Evolutionary conservation across 2,797 vertebrate genomes (phyloP).

Genomic region (Astyanax mexicanus): DNA sequence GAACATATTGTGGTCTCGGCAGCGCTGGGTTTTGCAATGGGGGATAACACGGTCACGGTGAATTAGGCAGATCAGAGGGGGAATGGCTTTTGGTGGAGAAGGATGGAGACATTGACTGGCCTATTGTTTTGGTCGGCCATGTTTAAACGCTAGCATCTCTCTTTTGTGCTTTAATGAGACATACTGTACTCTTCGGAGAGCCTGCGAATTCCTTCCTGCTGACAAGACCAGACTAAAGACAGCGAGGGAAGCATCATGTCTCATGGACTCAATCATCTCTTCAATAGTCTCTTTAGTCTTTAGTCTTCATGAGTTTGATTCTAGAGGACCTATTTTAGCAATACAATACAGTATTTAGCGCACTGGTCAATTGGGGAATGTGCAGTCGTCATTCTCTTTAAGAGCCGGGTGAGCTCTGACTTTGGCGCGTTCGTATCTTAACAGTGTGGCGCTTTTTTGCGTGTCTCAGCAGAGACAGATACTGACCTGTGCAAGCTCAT

Average conservation of each 20-base stretch:
- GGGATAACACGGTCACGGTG: constrained; percentile 53
- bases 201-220: not conserved
- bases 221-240: not conserved
- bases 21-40: constrained; percentile 31
- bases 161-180: not conserved
- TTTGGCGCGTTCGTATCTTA: too few species aligned
- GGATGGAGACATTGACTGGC: constrained; percentile 28
- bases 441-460: too few species aligned
- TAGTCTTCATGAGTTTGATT: not conserved
- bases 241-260: not conserved
- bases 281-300: too few species aligned
- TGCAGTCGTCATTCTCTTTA: too few species aligned
- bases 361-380: too few species aligned
- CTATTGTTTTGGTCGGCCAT: constrained; percentile 9
- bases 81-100: constrained; percentile 39
- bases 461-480: too few species aligned
- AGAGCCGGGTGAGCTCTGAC: too few species aligned
- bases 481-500: too few species aligned
- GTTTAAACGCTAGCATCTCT: constrained; percentile 12
- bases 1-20: constrained; percentile 43
- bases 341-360: too few species aligned
- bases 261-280: not conserved
- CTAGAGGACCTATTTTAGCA: too few species aligned
- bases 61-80: constrained; percentile 54
- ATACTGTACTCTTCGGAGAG: too few species aligned